These are phyloP conservation scores for Vanacampus margaritifer DNA, from an alignment of 2,113 vertebrate genomes.

Conservation along the genomic window DNA sequence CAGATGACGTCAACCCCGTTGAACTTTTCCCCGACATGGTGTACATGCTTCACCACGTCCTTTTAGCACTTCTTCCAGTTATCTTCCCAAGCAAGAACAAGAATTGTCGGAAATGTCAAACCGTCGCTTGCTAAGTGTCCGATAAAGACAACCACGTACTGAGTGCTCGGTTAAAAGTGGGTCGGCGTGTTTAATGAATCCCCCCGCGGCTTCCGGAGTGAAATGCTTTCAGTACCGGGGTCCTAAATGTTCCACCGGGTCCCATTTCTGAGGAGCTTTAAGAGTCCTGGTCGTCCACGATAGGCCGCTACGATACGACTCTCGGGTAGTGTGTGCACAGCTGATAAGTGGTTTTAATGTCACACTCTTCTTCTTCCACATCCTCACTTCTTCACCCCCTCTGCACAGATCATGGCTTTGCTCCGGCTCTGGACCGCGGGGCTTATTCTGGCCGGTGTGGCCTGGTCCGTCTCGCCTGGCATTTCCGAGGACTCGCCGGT, in stretches of 20 bases:
- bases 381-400: conserved; percentile 17
- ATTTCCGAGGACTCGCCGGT: conserved; percentile 10
- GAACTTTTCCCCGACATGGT: neutral
- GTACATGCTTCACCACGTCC: neutral
- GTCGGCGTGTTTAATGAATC: conserved; percentile 62
- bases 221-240: conserved; percentile 44
- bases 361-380: conserved; percentile 38
- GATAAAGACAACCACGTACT: conserved; percentile 26
- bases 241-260: conserved; percentile 60
- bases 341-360: conserved; percentile 71
- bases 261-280: conserved; percentile 58
- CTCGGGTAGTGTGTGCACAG: conserved; percentile 50
- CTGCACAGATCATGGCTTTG: conserved; percentile 53
- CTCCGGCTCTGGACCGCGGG: conserved; percentile 41
- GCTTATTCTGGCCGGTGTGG: conserved; percentile 27
- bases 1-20: neutral
- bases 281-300: conserved; percentile 57
- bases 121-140: conserved; percentile 24
- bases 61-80: neutral
- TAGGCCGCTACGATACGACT: conserved; percentile 45
- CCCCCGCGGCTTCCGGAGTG: conserved; percentile 37
- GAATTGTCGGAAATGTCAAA: conserved; percentile 48
- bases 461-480: conserved; percentile 9
- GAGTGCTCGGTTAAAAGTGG: conserved; percentile 5
- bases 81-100: conserved; percentile 2